Base-by-base conservation (phyloP, 2,888 invertebrate genomes). In the Anthophora plumipes region DNA sequence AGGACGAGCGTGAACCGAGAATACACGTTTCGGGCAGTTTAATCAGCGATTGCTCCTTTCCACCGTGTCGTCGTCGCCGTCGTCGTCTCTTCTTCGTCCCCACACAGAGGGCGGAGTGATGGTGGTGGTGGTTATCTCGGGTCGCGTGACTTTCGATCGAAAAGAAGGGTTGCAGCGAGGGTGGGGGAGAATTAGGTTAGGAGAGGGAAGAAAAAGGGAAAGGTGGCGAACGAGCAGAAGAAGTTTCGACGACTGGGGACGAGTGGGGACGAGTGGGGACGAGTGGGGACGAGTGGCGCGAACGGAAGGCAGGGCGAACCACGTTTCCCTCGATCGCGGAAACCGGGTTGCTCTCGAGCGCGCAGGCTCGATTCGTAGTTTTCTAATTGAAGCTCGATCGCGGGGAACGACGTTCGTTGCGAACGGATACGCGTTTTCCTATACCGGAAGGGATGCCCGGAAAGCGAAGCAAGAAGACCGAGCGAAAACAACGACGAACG, bases 301-400 rank as follows among this genome's bases (percentile, higher is more conserved):
- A 67, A 25, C n/a, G 12, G 17, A 37, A 22, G 20, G 54, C 14
- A 25, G 43, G 17, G 41, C 43, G 5, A 17, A 25, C 0, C 17
- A 4, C 9, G 31, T 11, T 55, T 50, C 50, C 39, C 9, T 37
- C 22, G 22, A 11, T 46, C 37, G n/a, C n/a, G 63, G 22, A 52
- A 61, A 52, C 14, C 70, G 25, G 22, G 20, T 14, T 37, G 20
- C 14, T 50, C 8, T 50, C 14, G 37, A 37, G 37, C 14, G n/a
- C 14, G n/a, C 3, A 9, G 22, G 14, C 22, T 54, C 46, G 60
- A 60, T 76, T 25, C 22, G 37, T 52, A 22, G 20, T 46, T 54
- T 6, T 55, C n/a, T 55, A 12, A 9, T 11, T 48, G 17, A 79
- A 78, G 77, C 78, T 77, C 79, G 79, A 66, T 69, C 79, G 64